Base-by-base conservation (phyloP, 2,888 invertebrate genomes). In the Pecten maximus region DNA sequence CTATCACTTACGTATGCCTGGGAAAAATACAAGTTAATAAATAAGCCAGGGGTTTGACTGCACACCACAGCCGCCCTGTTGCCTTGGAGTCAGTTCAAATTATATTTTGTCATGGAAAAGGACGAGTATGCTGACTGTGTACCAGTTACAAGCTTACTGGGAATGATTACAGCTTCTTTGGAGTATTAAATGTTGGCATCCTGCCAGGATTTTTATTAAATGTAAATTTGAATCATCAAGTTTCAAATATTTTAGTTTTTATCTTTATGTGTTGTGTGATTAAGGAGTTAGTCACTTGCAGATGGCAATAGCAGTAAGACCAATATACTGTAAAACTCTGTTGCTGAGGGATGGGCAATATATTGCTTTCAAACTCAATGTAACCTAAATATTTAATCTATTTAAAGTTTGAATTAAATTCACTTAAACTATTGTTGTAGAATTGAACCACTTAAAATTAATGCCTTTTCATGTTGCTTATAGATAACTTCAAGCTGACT, bases 211-310 rank as follows among this genome's bases (percentile, higher is more conserved):
- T 74, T 74, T 74, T 74, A 74, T 74, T 74, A 74, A 74, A 35
- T 28, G 74, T 74, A 74, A 74, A 74, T 74, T 74, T 74, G 74
- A 74, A 74, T 74, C 74, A 74, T 28, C n/a, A n/a, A 74, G 12
- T 74, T 74, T 74, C 28, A 28, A 15, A 28, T 74, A 35, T 28
- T 74, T 8, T 28, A 2, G 60, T 74, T 74, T 74, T n/a, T 28
- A 74, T 74, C 23, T 19, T 28, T 74, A 3, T 74, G 19, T 54
- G 50, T 2, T 54, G 50, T 54, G 50, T 19, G 74, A 54, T 35
- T 74, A 35, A 4, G 35, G 35, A 15, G 35, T 74, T 74, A 74
- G 74, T 28, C 74, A 74, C 74, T 74, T 28, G 35, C 35, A 74
- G 74, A 35, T 35, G 23, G 74, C 74, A 74, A 74, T 6, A 54